A percentile compares a stretch with the other conserved stretches of the same genome.
These are phyloP conservation scores for Nemapogon koenigi DNA, from an alignment of 2,888 invertebrate species.

Conservation along the genomic window DNA sequence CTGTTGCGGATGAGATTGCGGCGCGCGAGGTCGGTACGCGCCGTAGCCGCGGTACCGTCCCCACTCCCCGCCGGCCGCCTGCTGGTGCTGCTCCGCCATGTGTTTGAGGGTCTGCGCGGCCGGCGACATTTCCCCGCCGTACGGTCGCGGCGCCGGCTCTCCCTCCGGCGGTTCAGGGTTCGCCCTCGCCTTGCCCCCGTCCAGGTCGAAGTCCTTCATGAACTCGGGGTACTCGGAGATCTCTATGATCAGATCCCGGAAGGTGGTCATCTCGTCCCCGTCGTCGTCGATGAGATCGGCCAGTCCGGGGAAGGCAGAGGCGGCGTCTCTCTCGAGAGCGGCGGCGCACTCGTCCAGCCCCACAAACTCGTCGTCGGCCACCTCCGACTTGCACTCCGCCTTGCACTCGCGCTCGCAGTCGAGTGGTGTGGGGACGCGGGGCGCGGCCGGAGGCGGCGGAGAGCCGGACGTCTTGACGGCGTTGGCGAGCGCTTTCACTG, in stretches of 20 bases:
- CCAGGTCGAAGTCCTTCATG: constrained; percentile 80
- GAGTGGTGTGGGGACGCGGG: constrained; percentile 78
- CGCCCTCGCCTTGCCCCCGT: constrained; percentile 43
- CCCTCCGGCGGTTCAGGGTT: constrained; percentile 54
- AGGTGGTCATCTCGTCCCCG: constrained; percentile 78
- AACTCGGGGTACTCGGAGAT: constrained; percentile 85
- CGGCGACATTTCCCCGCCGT: constrained; percentile 78
- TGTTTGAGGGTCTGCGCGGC: constrained; percentile 96
- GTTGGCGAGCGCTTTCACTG: constrained; percentile 74
- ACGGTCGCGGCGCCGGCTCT: constrained; percentile 55
- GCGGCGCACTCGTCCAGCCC: constrained; percentile 85
- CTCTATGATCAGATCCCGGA: constrained; percentile 88
- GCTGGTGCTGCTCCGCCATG: constrained; percentile 97
- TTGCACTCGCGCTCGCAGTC: constrained; percentile 81
- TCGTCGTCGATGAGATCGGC: constrained; percentile 86
- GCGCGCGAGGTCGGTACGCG: constrained; percentile 54
- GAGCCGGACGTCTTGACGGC: constrained; percentile 52
- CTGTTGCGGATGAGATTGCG: constrained; percentile 36
- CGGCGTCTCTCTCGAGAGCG: constrained; percentile 84
- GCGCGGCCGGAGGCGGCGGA: constrained; percentile 45
- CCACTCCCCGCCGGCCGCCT: constrained; percentile 68
- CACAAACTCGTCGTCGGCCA: constrained; percentile 84
- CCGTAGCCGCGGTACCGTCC: constrained; percentile 62
- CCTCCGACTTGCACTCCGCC: constrained; percentile 82
- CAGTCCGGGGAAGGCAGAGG: constrained; percentile 78